These are phyloP conservation scores for Onthophagus sagittarius DNA, from an alignment of 2,888 invertebrate genomes.

Conservation along the genomic window DNA sequence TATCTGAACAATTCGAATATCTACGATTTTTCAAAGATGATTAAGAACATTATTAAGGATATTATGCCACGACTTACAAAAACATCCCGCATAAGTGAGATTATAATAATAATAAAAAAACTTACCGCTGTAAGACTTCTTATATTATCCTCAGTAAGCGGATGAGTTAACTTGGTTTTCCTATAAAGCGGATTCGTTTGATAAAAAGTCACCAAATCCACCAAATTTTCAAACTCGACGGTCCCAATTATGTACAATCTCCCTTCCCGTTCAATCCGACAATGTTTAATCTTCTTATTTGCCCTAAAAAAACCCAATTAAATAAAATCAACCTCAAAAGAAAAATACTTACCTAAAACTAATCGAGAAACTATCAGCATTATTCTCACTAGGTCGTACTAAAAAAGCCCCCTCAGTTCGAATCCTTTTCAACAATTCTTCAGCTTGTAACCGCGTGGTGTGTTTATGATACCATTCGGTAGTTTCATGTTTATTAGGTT, in stretches of 20 bases:
- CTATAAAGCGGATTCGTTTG: constrained; percentile 87
- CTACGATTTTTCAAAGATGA: no score
- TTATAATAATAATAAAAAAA: constrained; percentile 28
- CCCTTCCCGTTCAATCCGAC: constrained; percentile 90
- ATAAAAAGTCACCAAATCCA: constrained; percentile 89
- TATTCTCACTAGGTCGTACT: constrained; percentile 87
- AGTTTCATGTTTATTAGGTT: constrained; percentile 89
- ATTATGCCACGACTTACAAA: no score
- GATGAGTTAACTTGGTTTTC: constrained; percentile 81
- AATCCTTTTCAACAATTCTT: constrained; percentile 80
- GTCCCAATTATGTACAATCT: constrained; percentile 86
- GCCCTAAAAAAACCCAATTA: constrained; percentile 59
- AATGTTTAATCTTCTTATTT: constrained; percentile 94
- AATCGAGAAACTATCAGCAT: constrained; percentile 81
- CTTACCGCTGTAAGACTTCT: constrained; percentile 61
- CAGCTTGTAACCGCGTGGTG: constrained; percentile 77
- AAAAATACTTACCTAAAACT: constrained; percentile 72
- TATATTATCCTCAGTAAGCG: constrained; percentile 74
- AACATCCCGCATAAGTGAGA: no score
- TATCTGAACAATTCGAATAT: no score
- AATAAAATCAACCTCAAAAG: neutral
- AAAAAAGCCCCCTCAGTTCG: constrained; percentile 91
- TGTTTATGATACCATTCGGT: constrained; percentile 84
- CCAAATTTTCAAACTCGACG: constrained; percentile 92
- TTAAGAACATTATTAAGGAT: no score